Base-by-base conservation (phyloP, 1,140 invertebrate species). In the Ceratosolen solmsi region DNA sequence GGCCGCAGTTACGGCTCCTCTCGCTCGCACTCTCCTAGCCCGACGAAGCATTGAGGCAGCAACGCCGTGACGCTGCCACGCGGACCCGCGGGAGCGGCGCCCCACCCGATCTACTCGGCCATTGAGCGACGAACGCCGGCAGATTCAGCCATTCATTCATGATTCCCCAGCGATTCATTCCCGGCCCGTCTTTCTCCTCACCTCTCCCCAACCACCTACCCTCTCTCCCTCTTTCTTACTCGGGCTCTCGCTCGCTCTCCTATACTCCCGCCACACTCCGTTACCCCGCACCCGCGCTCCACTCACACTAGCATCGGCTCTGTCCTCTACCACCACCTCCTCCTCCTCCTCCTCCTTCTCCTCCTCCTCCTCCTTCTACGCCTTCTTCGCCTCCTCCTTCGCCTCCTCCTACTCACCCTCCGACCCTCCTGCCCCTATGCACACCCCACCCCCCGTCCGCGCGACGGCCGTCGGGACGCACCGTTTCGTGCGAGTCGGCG, bases 101-200 rank as follows among this genome's bases (percentile, higher is more conserved):
- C 51, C 27, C 56, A 25, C 51, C 20, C 58, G 36, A 11, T 1
- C 63, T 36, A 25, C n/a, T 84, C 82, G 81, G 65, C 54, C 46
- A 70, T 68, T 70, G 41, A 65, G n/a, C 79, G 17, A 75, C 77
- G 81, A 30, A 75, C 79, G 56, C 58, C 76, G 76, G 83, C 87
- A 87, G 85, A 85, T 88, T 88, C 87, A 85, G 85, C 80, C 84
- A 84, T 86, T 87, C 87, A 88, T 88, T 88, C 86, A 84, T 87
- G 85, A 82, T 79, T 85, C 68, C 49, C 78, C 83, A 82, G 79
- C 74, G 82, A 79, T 82, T 80, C 83, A 71, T 76, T 85, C 77
- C 56, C 63, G 22, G 17, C 8, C 41, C 49, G 73, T 46, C 25
- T n/a, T n/a, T n/a, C 3, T 17, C 60, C 11, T 7, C 60, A 13